Conservation (phyloP, 2,113 vertebrate genomes). For the Zapus hudsonius region DNA sequence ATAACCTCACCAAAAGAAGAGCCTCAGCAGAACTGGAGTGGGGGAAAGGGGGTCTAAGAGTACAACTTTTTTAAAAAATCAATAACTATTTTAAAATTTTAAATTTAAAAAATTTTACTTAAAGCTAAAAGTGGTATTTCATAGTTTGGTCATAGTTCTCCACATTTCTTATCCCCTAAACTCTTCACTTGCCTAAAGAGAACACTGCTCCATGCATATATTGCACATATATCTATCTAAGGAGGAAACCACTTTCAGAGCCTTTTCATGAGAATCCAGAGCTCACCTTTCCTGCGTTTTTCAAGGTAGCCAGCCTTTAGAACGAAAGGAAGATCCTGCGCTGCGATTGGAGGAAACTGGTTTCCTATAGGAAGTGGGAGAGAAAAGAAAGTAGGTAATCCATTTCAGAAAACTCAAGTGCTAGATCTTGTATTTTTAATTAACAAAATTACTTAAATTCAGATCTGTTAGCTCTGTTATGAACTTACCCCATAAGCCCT, state of each 20-base stretch:
- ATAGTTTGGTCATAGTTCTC: not conserved
- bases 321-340: conserved; percentile 92
- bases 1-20: no score
- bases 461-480: conserved; percentile 39
- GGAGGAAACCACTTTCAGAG: not conserved
- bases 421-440: conserved; percentile 47
- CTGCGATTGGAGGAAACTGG: conserved; percentile 91
- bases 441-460: conserved; percentile 46
- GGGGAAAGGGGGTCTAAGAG: no score
- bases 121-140: not conserved
- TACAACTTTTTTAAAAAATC: no score
- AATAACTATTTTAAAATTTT: no score
- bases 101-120: no score
- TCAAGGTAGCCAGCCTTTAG: conserved; percentile 96
- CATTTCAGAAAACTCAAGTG: conserved; percentile 37
- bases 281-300: conserved; percentile 95
- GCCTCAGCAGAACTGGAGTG: no score
- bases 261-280: not conserved
- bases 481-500: conserved; percentile 13
- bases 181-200: not conserved
- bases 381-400: conserved; percentile 21
- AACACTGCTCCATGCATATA: not conserved
- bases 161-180: conserved; percentile 6
- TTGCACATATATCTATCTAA: not conserved
- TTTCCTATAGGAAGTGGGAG: conserved; percentile 74